phyloP scores from a whole-genome alignment of 2,113 vertebrate genomes.

The Sebastes schlegelii region DNA sequence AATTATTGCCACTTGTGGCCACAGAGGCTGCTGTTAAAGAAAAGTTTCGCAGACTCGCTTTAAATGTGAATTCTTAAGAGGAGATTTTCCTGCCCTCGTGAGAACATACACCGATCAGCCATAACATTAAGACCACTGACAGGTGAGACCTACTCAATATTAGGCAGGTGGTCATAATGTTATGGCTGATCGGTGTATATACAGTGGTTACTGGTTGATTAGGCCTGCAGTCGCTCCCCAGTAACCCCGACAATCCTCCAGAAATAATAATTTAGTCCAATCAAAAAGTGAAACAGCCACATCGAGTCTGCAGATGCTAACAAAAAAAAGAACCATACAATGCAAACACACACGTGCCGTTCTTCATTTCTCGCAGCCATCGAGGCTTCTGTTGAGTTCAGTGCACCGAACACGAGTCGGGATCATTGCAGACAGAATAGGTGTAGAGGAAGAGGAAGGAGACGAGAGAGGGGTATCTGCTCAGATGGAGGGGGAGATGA shows the following conservation, averaged over 20 bases:
- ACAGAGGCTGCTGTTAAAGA: no score
- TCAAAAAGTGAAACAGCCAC: neutral
- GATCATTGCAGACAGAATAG: slow-evolving; percentile 15
- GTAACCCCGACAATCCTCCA: neutral
- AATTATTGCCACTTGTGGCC: no score
- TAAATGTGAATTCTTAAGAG: neutral
- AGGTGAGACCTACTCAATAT: no score
- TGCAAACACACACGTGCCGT: neutral
- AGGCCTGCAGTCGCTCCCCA: neutral
- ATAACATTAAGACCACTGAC: no score
- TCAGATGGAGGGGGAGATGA: slow-evolving; percentile 31
- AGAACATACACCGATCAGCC: neutral
- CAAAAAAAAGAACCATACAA: neutral
- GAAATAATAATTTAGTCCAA: neutral
- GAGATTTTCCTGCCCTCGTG: neutral
- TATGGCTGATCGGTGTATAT: no score
- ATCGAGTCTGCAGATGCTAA: no score
- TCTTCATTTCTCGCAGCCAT: neutral
- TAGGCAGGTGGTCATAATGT: no score
- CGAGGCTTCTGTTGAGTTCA: neutral
- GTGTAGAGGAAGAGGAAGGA: slow-evolving; percentile 12
- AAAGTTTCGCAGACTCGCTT: no score
- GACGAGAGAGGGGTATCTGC: slow-evolving; percentile 31
- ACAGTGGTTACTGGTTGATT: neutral
- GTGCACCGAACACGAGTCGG: neutral